Conservation (phyloP, 2,113 vertebrate genomes). For the Cheilinus undulatus region DNA sequence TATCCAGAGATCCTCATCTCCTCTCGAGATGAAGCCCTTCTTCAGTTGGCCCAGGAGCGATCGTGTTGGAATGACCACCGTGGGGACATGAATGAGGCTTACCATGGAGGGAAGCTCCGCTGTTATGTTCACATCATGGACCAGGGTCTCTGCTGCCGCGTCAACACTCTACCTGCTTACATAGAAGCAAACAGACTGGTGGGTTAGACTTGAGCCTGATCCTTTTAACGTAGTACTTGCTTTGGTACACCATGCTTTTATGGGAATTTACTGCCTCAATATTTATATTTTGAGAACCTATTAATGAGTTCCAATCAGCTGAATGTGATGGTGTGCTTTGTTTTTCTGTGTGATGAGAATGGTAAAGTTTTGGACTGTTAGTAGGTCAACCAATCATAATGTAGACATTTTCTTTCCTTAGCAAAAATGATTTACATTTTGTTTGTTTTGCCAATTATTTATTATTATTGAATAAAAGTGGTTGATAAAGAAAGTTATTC, state of each 20-base stretch:
- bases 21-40: constrained; percentile 85
- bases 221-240: not conserved
- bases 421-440: too few relatives aligned
- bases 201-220: constrained; percentile 50
- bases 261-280: not conserved
- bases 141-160: constrained; percentile 92
- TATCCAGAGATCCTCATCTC: constrained; percentile 89
- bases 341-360: too few relatives aligned
- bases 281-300: too few relatives aligned
- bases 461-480: too few relatives aligned
- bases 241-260: not conserved
- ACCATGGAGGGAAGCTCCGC: constrained; percentile 89
- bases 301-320: too few relatives aligned
- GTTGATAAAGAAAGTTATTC: too few relatives aligned
- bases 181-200: constrained; percentile 97
- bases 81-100: constrained; percentile 90
- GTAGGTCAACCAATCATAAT: too few relatives aligned
- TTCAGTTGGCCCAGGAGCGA: constrained; percentile 88
- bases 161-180: constrained; percentile 93
- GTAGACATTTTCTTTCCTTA: too few relatives aligned
- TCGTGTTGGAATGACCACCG: constrained; percentile 94
- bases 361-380: too few relatives aligned
- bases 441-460: too few relatives aligned
- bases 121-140: constrained; percentile 97
- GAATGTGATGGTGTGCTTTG: too few relatives aligned